Evolutionary conservation across 1,140 invertebrate genomes (phyloP).

Genomic region (Goniozus legneri): DNA sequence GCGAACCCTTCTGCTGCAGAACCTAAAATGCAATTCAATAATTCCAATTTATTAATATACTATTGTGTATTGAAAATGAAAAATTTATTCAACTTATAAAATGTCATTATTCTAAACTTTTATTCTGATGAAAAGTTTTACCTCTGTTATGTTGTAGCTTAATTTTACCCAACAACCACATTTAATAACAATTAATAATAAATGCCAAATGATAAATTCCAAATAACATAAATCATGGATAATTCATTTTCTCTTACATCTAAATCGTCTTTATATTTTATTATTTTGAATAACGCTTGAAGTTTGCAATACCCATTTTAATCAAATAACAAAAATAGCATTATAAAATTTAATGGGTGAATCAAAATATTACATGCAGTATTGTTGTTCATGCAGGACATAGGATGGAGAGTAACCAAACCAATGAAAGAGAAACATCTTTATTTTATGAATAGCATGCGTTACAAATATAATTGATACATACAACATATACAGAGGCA

Average conservation of each 20-base stretch:
- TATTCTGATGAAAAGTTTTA: too few relatives aligned
- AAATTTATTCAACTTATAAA: conserved; percentile 1
- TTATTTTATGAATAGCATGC: conserved; percentile 50
- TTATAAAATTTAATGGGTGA: conserved; percentile 7
- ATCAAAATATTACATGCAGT: conserved; percentile 26
- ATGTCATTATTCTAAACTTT: background rate
- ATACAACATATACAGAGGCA: conserved; percentile 32
- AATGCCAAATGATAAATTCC: too few relatives aligned
- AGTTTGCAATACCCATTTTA: too few relatives aligned
- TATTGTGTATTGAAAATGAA: too few relatives aligned
- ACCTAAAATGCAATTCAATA: conserved; percentile 49
- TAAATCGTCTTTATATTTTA: too few relatives aligned
- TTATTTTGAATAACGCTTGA: too few relatives aligned
- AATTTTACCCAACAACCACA: too few relatives aligned
- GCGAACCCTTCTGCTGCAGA: conserved; percentile 83
- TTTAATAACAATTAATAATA: too few relatives aligned
- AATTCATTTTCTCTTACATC: too few relatives aligned
- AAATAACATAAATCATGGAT: too few relatives aligned
- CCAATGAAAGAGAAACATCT: conserved; percentile 47
- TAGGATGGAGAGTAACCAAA: conserved; percentile 46
- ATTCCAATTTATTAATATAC: conserved; percentile 19
- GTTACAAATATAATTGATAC: conserved; percentile 42
- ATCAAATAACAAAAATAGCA: too few relatives aligned
- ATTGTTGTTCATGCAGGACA: conserved; percentile 35
- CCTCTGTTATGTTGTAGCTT: conserved; percentile 25